Base-by-base conservation (phyloP, 2,797 vertebrate species). In the Phrynocephalus guinanensis region DNA sequence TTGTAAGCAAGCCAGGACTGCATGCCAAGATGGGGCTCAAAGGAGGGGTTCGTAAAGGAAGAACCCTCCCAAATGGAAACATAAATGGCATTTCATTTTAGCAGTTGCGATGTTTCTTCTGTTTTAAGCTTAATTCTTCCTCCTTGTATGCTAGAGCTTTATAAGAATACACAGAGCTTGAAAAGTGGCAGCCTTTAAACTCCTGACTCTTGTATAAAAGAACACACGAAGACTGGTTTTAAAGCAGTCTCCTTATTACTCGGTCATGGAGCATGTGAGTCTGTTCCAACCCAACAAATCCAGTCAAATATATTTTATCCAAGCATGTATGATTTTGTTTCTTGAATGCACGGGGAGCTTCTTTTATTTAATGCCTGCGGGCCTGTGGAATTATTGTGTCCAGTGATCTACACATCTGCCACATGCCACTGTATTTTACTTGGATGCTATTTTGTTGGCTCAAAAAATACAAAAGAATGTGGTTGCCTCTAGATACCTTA, bases 31-130 rank as follows among this genome's bases (percentile, higher is more conserved):
- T 85, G 71, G 82, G 56, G 88, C 88, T 82, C 28, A 83, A 79
- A 76, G 86, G 75, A 81, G 85, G 79, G 71, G 86, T 52, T 83
- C 71, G 71, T 90, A 77, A 88, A 81, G 72, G 78, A 82, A 44
- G 77, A 86, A 72, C 84, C 79, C 68, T 86, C 60, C 30, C 70
- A 82, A 91, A 90, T 90, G 84, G 75, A 90, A 88, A 67, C 73
- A 90, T 63, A 82, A 63, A 63, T 83, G 71, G 60, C 60, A 82
- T 82, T 88, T 88, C 30, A 81, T 81, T 80, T 68, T 76, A 76
- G 48, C 78, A 88, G 30, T 88, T 76, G 44, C 50, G 56, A 75
- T 80, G 52, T n/a, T 79, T 33, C 81, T 87, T 88, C 26, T 76
- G 33, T 76, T 88, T 70, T n/a, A 67, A 63, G 52, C 48, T 84